Base-by-base conservation (phyloP, 2,113 vertebrate genomes). In the Rhinichthys klamathensis region DNA sequence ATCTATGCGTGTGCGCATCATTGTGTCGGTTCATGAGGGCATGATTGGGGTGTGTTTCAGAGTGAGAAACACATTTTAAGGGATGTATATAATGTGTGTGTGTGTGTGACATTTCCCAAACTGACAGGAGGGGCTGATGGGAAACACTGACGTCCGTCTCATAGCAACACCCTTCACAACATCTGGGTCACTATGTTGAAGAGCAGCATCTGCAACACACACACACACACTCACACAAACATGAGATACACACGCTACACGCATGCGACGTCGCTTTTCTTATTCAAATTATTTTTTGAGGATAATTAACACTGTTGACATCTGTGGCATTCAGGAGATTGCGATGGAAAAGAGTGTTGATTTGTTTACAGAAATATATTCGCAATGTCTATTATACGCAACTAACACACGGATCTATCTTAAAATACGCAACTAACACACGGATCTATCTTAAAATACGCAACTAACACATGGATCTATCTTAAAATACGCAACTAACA, bases 81-180 rank as follows among this genome's bases (percentile, higher is more conserved):
- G 70, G n/a, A 25, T 46, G 13, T 74, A 6, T 11, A 23, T 18
- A 13, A 13, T 11, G 25, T 15, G 51, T 25, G 56, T 49, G 54
- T 12, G 60, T 41, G 7, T 46, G 25, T 67, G 44, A 25, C 72
- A 69, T 32, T 44, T 65, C 74, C 25, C 56, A 56, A 76, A 58
- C 49, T 80, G 79, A 84, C 75, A 80, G 70, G 30, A 80, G 75
- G 12, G 72, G 54, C 61, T 85, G 58, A 74, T 41, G 27, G 79
- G 80, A 75, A 75, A 84, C 7, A 30, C 56, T 76, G 75, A 80
- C 65, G 56, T 84, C 63, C 60, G 83, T 60, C 35, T 85, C 82
- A 76, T 82, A 77, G 87, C 85, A 89, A 89, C 70, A 23, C 16
- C 3, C 38, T 72, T 77, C 69, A 72, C 70, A 81, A 87, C 77